Evolutionary conservation across 2,888 invertebrate genomes (phyloP), one percentile per base, ranked within the genome.

Genomic region (Eupithecia dodoneata): DNA sequence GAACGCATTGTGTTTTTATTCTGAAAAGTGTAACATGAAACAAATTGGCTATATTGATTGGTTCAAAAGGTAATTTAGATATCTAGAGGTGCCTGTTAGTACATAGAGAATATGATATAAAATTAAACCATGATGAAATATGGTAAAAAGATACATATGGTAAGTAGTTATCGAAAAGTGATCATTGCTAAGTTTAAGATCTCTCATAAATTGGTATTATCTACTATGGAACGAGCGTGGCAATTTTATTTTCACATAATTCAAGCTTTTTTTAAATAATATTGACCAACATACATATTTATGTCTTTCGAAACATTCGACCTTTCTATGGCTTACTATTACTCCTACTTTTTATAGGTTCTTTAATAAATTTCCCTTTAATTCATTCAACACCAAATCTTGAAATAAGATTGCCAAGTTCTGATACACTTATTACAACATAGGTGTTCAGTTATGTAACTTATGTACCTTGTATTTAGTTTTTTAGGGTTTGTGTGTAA

Each of bases 401-500:
- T 18, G 45, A 49, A 55, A 65, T 55, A 65, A 49, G n/a, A 47
- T 55, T 71, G 71, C 71, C 67, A 71, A 12, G 55, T 76, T 73
- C 52, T 52, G n/a, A 42, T 63, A 69, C 52, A 72, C 72, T 67
- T 71, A 44, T n/a, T 13, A 63, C 55, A 69, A 59, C 44, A 55
- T 84, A 84, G 85, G 85, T 84, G 88, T 90, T 87, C 85, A 88
- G 87, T 74, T 63, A 76, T 76, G 92, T 93, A 94, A 91, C 91
- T 93, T 91, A 76, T 76, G 92, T 93, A 94, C 92, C 91, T 93
- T 91, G 70, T 76, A 47, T 86, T 89, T 87, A 87, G 86, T 87
- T 82, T 87, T 85, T 87, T 81, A 93, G 92, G 90, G 90, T 88
- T 66, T 89, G 85, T 87, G 84, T 93, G 93, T 93, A 93, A 91